Base-by-base conservation (phyloP, 1,140 invertebrate genomes). In the Trichonephila inaurata region DNA sequence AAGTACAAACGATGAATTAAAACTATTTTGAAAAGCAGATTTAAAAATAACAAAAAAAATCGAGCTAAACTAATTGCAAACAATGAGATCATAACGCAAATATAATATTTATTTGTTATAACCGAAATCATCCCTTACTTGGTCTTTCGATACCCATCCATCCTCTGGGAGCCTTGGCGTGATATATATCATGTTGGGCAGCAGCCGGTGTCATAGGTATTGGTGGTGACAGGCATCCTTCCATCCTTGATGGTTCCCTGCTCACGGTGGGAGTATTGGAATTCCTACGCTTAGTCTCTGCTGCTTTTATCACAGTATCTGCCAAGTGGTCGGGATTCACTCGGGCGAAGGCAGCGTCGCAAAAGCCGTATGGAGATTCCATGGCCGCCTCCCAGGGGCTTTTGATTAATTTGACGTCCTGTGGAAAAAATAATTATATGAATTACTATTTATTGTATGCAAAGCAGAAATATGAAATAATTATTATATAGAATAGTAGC, bases 301-400 rank as follows among this genome's bases (percentile, higher is more conserved):
- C 94, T 5, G 91, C 91, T 33, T 64, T 89, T 19, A 94, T 94
- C 16, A 94, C 94, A 60, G 94, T 94, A 40, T 94, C 94, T 21
- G 94, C 94, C 21, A 94, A 21, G 14, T 89, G 69, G n/a, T 77
- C 93, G 0, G 94, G 94, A 24, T 82, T 62, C 2, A 93, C 89
- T 0, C 86, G 24, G 8, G 62, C 95, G 95, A 98, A 97, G 66
- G 97, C 97, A 2, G 96, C 95, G 62, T 97, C 97, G 2, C 97
- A 97, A 16, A 96, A 97, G 19, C 97, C 97, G 62, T 92, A 83
- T 1, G 95, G 95, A 28, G 97, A 97, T 95, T 97, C 96, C 58
- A 97, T 95, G 12, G 97, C 97, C 4, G 97, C 97, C 94, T 97
- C 97, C 97, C 97, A 98, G 0, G 97, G 97, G 0, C 97, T 97